phyloP scores from a whole-genome alignment of 2,113 vertebrate genomes.

The Callipepla californica region DNA sequence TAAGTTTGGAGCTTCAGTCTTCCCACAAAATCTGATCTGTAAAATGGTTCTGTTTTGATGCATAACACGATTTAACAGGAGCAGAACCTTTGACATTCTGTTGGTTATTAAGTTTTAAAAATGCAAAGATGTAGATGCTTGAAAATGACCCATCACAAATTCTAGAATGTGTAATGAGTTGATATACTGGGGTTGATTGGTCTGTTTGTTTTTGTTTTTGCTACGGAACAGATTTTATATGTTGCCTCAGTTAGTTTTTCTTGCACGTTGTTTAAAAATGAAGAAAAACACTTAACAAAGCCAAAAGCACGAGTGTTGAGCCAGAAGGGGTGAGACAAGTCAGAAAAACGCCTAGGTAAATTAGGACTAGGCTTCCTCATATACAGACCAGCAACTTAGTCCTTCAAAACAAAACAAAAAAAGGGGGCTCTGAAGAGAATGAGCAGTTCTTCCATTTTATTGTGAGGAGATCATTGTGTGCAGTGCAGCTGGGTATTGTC shows the following conservation, averaged over 20 bases:
- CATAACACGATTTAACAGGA: background rate
- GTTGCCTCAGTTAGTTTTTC: background rate
- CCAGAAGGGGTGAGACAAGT: background rate
- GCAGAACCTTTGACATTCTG: background rate
- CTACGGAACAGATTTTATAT: background rate
- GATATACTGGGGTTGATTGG: background rate
- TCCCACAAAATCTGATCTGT: background rate
- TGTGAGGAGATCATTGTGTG: background rate
- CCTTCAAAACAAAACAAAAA: background rate
- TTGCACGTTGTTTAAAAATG: background rate
- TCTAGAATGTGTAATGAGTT: background rate
- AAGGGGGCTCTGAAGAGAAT: background rate
- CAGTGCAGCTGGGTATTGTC: background rate
- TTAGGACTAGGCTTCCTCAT: background rate
- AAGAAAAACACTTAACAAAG: background rate
- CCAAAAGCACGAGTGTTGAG: background rate
- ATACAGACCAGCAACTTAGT: background rate
- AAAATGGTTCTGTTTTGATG: background rate
- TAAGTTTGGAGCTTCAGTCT: background rate
- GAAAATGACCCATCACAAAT: background rate
- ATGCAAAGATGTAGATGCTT: background rate
- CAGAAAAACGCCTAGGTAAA: background rate
- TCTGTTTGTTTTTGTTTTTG: background rate
- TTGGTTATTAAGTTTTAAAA: background rate
- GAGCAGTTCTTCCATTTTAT: background rate